Evolutionary conservation across 2,113 vertebrate genomes (phyloP), one percentile per base, ranked within the genome.

Genomic region (Indri indri): DNA sequence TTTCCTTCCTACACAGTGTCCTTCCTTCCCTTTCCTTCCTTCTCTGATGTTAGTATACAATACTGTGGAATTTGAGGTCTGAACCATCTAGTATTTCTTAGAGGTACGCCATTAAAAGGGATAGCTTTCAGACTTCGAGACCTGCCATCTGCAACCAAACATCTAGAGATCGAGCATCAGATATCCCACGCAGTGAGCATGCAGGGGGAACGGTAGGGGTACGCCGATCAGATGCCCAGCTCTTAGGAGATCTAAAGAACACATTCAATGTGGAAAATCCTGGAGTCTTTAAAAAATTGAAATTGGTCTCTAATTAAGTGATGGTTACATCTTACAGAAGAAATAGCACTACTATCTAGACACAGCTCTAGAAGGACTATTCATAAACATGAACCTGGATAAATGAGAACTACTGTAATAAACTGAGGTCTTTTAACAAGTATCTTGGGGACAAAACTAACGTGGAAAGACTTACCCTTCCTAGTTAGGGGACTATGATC

Each of bases 401-500:
- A 73, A 68, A 84, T 68, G 54, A 68, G 27, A 80, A 45, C 14
- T 32, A 91, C 27, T 37, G 47, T 91, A 74, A 73, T 47, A 70
- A 97, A 76, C 71, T 42, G 80, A 84, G 57, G 32, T 91, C 34
- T 54, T 88, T 68, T 17, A 66, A 45, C 86, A 90, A 74, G 88
- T 47, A 40, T 79, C 11, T 54, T 74, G 42, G 37, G 27, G 77
- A 17, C 40, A 68, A 25, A 90, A 45, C 61, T 66, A 65, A 8
- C 40, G 42, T 40, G 23, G 70, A 89, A 84, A 57, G 40, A 37
- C 13, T 61, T 86, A 65, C 25, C 23, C n/a, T 84, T 79, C 52
- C 40, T 34, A 50, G 32, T 88, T 91, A 84, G 61, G 54, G 77
- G 37, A 83, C 22, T 40, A 3, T 42, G 65, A 20, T 57, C 2